These are phyloP conservation scores for Lanistes nyassanus DNA, from an alignment of 1,140 invertebrate genomes.

Conservation along the genomic window DNA sequence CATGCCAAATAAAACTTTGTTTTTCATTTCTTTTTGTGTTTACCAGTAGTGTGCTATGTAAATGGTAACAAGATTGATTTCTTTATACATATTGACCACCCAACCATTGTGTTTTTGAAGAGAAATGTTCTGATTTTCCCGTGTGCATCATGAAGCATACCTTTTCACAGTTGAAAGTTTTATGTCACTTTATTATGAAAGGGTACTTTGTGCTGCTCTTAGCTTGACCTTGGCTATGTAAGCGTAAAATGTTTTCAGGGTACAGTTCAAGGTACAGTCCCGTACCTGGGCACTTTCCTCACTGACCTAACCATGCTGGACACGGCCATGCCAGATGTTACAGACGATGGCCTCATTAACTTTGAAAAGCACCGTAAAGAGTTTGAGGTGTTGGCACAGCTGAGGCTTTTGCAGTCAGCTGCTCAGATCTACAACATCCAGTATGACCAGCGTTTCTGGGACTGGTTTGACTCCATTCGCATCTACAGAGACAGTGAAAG, in stretches of 20 bases:
- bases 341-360: slow-evolving; percentile 85
- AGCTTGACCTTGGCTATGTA: too few species aligned
- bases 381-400: slow-evolving; percentile 97
- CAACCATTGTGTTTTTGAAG: too few species aligned
- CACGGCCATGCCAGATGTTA: slow-evolving; percentile 88
- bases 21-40: too few species aligned
- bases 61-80: too few species aligned
- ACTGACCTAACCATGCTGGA: slow-evolving; percentile 99
- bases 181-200: too few species aligned
- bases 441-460: slow-evolving; percentile 84
- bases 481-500: slow-evolving; percentile 91
- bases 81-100: too few species aligned
- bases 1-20: too few species aligned
- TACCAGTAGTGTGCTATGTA: too few species aligned
- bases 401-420: slow-evolving; percentile 91
- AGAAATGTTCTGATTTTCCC: too few species aligned
- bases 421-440: slow-evolving; percentile 94
- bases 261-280: slow-evolving; percentile 88
- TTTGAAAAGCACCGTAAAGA: slow-evolving; percentile 98
- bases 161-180: too few species aligned
- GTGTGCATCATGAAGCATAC: too few species aligned
- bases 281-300: slow-evolving; percentile 97
- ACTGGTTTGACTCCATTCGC: slow-evolving; percentile 91
- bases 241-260: slow-evolving; percentile 63
- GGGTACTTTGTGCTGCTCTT: too few species aligned